These are phyloP conservation scores for Cylloceria caligata DNA, from an alignment of 2,888 invertebrate species.

Conservation along the genomic window DNA sequence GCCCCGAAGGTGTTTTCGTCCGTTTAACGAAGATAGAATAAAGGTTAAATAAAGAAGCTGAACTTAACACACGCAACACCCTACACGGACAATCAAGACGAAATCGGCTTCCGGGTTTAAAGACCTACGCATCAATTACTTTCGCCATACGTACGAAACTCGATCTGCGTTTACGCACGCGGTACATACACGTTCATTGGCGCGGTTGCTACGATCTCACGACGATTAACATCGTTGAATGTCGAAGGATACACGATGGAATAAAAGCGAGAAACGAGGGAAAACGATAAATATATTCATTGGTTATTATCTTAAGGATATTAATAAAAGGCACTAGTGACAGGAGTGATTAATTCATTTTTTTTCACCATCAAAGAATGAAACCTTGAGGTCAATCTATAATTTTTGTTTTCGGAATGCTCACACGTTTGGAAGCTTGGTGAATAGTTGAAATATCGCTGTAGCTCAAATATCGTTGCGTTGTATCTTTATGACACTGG, in stretches of 20 bases:
- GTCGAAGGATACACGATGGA: constrained; percentile 20
- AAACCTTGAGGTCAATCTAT: too few species aligned
- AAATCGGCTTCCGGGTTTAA: constrained; percentile 68
- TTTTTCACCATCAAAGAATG: too few species aligned
- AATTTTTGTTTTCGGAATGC: too few species aligned
- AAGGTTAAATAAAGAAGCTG: constrained; percentile 25
- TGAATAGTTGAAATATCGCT: too few species aligned
- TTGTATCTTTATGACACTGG: too few species aligned
- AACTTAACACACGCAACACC: background rate
- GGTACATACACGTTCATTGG: background rate
- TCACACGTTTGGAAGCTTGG: too few species aligned
- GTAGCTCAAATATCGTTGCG: too few species aligned
- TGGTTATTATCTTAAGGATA: background rate
- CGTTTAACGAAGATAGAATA: background rate
- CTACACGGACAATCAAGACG: constrained; percentile 23
- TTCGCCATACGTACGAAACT: constrained; percentile 49
- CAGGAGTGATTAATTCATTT: too few species aligned
- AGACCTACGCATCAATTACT: constrained; percentile 68
- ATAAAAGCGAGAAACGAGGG: constrained; percentile 11
- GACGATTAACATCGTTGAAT: constrained; percentile 16
- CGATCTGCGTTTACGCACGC: constrained; percentile 45
- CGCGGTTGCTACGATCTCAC: background rate
- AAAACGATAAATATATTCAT: background rate
- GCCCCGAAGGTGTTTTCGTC: background rate
- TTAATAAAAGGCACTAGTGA: too few species aligned